Evolutionary conservation across 2,113 vertebrate species (phyloP).

Genomic region (Guaruba guarouba): DNA sequence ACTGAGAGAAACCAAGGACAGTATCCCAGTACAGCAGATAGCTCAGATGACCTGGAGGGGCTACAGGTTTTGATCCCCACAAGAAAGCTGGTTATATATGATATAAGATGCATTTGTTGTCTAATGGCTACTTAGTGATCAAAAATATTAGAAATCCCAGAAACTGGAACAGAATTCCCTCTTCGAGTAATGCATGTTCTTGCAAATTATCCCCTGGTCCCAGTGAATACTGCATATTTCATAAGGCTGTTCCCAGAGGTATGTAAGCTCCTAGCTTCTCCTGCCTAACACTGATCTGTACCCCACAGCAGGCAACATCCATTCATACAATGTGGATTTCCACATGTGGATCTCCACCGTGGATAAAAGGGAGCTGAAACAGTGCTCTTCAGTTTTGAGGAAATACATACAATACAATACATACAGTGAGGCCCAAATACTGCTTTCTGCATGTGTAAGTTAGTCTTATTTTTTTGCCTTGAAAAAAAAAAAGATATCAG

Average conservation of each 20-base stretch:
- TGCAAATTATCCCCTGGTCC: background rate
- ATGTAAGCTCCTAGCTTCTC: background rate
- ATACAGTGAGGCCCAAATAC: background rate
- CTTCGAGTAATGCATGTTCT: background rate
- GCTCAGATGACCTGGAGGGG: rapidly evolving
- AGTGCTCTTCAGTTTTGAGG: background rate
- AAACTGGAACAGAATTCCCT: background rate
- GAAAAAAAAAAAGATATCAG: background rate
- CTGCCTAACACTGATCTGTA: background rate
- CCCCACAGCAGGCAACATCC: background rate
- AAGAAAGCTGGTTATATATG: background rate
- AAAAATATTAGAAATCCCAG: background rate
- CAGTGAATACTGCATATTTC: background rate
- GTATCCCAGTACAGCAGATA: background rate
- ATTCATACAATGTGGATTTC: background rate
- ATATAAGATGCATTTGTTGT: background rate
- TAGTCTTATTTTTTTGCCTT: background rate
- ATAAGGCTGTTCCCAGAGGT: background rate
- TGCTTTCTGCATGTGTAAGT: background rate
- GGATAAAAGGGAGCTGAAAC: background rate
- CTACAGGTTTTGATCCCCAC: background rate
- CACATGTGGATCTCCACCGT: background rate
- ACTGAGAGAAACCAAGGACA: background rate
- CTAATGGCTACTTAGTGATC: background rate
- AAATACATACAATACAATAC: background rate